A percentile compares a stretch with the other conserved stretches of the same genome.
Conservation (phyloP, 2,888 invertebrate genomes). For the Trachelus iudaicus region DNA sequence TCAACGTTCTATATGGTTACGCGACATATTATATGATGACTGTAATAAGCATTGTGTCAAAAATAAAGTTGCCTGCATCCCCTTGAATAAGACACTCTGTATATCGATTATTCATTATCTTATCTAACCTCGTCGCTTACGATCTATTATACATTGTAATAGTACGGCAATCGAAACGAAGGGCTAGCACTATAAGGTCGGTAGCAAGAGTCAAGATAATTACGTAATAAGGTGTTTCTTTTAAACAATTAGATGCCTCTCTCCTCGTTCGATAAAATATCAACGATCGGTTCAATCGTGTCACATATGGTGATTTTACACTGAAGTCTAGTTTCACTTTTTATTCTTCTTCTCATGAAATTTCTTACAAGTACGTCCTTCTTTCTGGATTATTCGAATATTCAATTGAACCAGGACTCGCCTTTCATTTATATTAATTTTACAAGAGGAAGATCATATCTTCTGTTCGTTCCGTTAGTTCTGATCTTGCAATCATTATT, state of each 20-base stretch:
- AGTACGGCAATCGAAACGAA: background rate
- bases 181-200: background rate
- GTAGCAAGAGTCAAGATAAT: background rate
- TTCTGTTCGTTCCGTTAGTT: background rate
- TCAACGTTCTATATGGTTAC: background rate
- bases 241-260: background rate
- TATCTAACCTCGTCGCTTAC: constrained; percentile 5
- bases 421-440: background rate
- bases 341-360: background rate
- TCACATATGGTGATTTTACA: background rate
- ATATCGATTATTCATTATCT: constrained; percentile 6
- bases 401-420: background rate
- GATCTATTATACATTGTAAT: background rate
- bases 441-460: background rate
- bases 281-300: background rate
- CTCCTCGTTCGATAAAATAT: background rate
- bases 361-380: background rate
- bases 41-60: background rate
- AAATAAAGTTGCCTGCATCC: constrained; percentile 43
- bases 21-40: background rate
- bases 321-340: background rate
- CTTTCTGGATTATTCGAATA: background rate
- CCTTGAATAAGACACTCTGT: constrained; percentile 37
- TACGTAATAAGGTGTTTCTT: background rate
- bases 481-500: background rate